These are phyloP conservation scores for Monopterus albus DNA, from an alignment of 2,113 vertebrate genomes.

Conservation along the genomic window DNA sequence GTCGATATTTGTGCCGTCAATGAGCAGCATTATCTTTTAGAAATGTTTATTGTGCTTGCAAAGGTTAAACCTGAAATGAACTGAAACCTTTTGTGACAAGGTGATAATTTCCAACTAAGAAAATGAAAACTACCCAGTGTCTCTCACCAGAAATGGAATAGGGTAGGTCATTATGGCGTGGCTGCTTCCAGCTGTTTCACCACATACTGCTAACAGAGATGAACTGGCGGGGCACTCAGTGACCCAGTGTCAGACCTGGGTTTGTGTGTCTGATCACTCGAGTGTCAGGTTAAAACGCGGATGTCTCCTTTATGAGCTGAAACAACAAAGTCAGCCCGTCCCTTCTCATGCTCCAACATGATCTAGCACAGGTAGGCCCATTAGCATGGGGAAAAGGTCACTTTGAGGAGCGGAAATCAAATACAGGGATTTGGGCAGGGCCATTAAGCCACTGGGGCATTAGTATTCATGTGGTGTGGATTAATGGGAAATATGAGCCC, in stretches of 20 bases:
- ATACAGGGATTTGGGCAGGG: conserved; percentile 79
- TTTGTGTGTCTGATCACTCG: conserved; percentile 36
- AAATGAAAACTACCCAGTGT: conserved; percentile 34
- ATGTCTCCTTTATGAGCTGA: conserved; percentile 44
- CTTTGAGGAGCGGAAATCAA: conserved; percentile 83
- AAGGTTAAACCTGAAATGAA: conserved; percentile 35
- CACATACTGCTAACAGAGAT: conserved; percentile 63
- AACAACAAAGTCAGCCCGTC: conserved; percentile 36
- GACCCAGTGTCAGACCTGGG: conserved; percentile 43
- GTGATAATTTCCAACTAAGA: conserved; percentile 59
- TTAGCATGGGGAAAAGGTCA: conserved; percentile 82
- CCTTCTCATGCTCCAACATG: conserved; percentile 69
- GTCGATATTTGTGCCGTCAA: neutral
- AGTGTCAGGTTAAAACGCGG: conserved; percentile 11
- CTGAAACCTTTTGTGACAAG: conserved; percentile 43
- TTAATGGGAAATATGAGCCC: conserved; percentile 81
- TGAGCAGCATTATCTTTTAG: neutral
- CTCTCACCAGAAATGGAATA: conserved; percentile 39
- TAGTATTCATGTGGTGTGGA: conserved; percentile 82
- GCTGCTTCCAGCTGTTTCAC: conserved; percentile 40
- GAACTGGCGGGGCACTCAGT: conserved; percentile 33
- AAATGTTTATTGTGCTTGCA: conserved; percentile 20
- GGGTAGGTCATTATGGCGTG: conserved; percentile 45
- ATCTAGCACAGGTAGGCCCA: conserved; percentile 80
- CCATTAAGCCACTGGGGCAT: conserved; percentile 79